A percentile compares a stretch with the other conserved stretches of the same genome.
These are phyloP conservation scores for Protosalanx chinensis DNA, from an alignment of 2,797 vertebrate species.

Conservation along the genomic window DNA sequence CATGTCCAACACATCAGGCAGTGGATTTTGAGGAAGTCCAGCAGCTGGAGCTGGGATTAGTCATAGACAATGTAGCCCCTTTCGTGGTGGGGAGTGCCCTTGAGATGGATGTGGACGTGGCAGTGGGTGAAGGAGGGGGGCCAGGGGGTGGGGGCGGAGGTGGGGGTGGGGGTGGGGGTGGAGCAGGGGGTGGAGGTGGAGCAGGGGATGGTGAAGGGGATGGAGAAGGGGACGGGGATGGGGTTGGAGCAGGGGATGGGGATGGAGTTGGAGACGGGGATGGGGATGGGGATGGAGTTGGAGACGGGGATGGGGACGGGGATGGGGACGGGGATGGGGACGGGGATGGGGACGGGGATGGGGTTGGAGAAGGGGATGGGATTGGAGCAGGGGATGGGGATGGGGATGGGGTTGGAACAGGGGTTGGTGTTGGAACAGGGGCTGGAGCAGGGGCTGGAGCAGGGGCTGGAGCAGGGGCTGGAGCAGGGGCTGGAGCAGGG, in stretches of 20 bases:
- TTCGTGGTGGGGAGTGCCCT: conserved; percentile 72
- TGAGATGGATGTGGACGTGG: conserved; percentile 43
- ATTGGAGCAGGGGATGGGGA: neutral
- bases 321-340: neutral
- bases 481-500: neutral
- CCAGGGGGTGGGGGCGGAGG: conserved; percentile 47
- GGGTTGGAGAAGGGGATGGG: neutral
- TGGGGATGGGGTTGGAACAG: conserved; percentile 4
- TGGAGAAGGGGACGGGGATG: conserved; percentile 11
- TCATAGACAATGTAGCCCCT: conserved; percentile 84
- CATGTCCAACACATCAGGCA: conserved; percentile 58
- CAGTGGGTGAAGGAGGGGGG: conserved; percentile 60
- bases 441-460: neutral
- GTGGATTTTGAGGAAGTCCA: conserved; percentile 85
- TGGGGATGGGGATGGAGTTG: neutral
- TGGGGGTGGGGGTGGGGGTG: conserved; percentile 70
- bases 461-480: conserved; percentile 11
- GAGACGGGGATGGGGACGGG: conserved; percentile 5
- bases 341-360: too few species aligned
- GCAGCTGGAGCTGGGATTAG: conserved; percentile 74
- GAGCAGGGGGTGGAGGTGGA: conserved; percentile 58
- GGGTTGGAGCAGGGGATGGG: neutral
- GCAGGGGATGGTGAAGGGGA: conserved; percentile 19
- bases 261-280: neutral
- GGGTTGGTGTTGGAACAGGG: neutral